Percentiles rank a stretch among this genome's conserved stretches.
Evolutionary conservation across 2,797 vertebrate genomes (phyloP).

Genomic region (Smutsia temminckii): DNA sequence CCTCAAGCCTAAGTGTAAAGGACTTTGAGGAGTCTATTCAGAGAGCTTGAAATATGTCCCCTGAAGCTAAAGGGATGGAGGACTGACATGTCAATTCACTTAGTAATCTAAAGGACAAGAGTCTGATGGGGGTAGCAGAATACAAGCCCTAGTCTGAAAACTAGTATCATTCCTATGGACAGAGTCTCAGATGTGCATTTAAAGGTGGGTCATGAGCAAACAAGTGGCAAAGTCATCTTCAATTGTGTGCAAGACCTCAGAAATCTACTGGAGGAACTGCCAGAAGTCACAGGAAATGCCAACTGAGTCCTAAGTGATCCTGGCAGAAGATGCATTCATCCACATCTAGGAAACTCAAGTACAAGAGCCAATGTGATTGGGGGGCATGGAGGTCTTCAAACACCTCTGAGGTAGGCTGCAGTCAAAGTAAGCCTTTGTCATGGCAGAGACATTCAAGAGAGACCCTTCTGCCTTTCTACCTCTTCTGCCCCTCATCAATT

Average conservation of each 20-base stretch:
- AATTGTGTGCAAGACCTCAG: neutral
- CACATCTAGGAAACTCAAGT: neutral
- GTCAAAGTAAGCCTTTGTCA: neutral
- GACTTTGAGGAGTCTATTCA: neutral
- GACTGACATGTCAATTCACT: neutral
- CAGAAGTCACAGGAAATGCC: neutral
- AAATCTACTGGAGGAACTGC: neutral
- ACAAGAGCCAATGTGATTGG: neutral
- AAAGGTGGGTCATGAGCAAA: neutral
- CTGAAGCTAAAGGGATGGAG: neutral
- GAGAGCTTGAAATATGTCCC: neutral
- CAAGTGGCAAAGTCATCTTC: neutral
- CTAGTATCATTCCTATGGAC: neutral
- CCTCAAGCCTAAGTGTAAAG: neutral
- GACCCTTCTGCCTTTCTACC: neutral
- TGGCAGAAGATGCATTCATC: neutral
- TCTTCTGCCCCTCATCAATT: neutral
- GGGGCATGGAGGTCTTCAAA: neutral
- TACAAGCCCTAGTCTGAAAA: neutral
- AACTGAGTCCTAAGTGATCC: neutral
- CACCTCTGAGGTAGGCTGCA: neutral
- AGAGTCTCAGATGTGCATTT: neutral
- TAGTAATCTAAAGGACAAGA: neutral
- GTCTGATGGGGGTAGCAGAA: neutral
- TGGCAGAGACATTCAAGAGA: neutral